Base-by-base conservation (phyloP, 1,140 invertebrate genomes). In the Delia radicum region DNA sequence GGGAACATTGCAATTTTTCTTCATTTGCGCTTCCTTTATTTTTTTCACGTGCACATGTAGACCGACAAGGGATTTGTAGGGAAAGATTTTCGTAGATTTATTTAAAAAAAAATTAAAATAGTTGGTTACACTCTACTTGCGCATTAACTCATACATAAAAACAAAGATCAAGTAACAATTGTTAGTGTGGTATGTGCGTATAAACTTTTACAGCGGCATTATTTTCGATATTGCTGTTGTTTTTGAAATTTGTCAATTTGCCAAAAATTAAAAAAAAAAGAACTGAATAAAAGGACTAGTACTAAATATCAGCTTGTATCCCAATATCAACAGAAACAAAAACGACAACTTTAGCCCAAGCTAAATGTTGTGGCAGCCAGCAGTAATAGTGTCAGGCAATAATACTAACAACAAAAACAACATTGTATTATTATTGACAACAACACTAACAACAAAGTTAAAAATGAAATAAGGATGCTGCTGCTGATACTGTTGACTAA, bases 221-320 rank as follows among this genome's bases (percentile, higher is more conserved):
- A 15, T 28, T 31, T 46, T 46, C 26, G 21, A 3, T 31, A 3
- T n/a, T 31, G 8, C 24, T 31, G 55, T 28, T 12, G 26, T 3
- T 48, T 46, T 15, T 5, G 7, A 72, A 77, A 83, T 83, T 83
- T 83, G 82, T 83, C 82, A 83, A 82, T 81, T 83, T 83, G 82
- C 82, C 82, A 83, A 83, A 81, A 79, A 78, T 13, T 21, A 29
- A n/a, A n/a, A n/a, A n/a, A n/a, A n/a, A n/a, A 26, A 29, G 24
- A 37, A 37, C 33, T 37, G 15, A 37, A 37, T 37, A 42, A 42
- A 15, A 15, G 6, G 3, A 42, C 8, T 10, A 42, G 37, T 15
- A n/a, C 37, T 42, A 15, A 42, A 42, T 15, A 42, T 42, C 37
- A 42, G 37, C n/a, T 42, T 42, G 37, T 42, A 42, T 42, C 37